phyloP scores from a whole-genome alignment of 1,140 invertebrate genomes.

The Ceratina calcarata region DNA sequence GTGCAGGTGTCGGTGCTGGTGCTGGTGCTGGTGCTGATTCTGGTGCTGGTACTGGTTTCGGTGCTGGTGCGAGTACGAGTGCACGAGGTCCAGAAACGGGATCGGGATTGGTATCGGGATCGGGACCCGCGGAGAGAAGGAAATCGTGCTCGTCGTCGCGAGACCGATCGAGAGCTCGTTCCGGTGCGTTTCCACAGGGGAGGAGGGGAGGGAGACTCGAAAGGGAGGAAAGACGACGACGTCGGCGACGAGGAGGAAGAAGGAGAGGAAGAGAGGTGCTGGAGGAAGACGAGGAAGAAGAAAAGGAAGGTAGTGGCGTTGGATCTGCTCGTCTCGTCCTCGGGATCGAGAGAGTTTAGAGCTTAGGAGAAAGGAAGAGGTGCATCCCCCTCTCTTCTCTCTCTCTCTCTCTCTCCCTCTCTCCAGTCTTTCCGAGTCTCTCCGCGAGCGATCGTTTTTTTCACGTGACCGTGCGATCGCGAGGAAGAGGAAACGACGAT shows the following conservation, averaged over 20 bases:
- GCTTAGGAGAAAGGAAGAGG: conserved; percentile 35
- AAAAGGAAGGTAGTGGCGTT: conserved; percentile 46
- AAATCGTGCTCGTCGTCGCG: conserved; percentile 47
- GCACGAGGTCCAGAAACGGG: neutral
- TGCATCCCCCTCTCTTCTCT: conserved; percentile 8
- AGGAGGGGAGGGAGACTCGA: conserved; percentile 51
- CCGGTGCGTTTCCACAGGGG: conserved; percentile 44
- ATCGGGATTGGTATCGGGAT: conserved; percentile 17
- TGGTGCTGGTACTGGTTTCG: neutral
- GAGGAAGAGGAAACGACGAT: conserved; percentile 45
- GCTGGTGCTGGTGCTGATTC: conserved; percentile 12
- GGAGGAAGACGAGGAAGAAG: conserved; percentile 58
- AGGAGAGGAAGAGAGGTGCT: conserved; percentile 54
- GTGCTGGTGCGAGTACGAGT: conserved; percentile 4
- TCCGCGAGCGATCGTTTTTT: conserved; percentile 22
- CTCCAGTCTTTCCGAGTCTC: conserved; percentile 21
- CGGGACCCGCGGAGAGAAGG: conserved; percentile 39
- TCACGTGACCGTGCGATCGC: conserved; percentile 29
- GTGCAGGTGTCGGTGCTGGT: conserved; percentile 9
- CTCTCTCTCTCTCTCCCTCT: conserved; percentile 42
- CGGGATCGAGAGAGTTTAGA: conserved; percentile 47
- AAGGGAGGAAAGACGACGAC: conserved; percentile 63
- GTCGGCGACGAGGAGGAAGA: conserved; percentile 52
- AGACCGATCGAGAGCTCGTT: conserved; percentile 54
- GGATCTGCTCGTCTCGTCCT: conserved; percentile 33